phyloP scores from a whole-genome alignment of 2,797 vertebrate genomes.

The Bryconaethiops microstoma region DNA sequence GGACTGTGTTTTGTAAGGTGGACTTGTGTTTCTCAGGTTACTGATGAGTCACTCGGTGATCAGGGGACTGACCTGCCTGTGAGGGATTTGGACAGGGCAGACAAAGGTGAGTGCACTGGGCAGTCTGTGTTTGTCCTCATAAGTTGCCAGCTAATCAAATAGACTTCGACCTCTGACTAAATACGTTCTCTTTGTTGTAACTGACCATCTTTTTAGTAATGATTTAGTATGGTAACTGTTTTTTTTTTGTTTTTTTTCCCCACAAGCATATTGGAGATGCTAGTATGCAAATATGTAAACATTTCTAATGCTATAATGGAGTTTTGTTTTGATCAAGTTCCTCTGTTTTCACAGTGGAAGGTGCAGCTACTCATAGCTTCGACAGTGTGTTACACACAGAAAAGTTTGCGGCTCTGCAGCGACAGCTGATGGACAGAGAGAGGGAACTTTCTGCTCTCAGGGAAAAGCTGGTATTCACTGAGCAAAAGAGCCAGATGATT shows the following conservation, averaged over 20 bases:
- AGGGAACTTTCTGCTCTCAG: constrained; percentile 65
- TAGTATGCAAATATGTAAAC: background rate
- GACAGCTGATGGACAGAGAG: constrained; percentile 73
- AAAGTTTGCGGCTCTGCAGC: constrained; percentile 65
- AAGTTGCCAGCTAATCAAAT: constrained; percentile 13
- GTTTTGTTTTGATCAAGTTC: constrained; percentile 6
- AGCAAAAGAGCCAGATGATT: constrained; percentile 46
- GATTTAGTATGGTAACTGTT: background rate
- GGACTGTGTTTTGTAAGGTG: constrained; percentile 2
- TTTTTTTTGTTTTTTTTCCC: background rate
- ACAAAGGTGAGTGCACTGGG: constrained; percentile 64
- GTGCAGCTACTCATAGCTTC: constrained; percentile 24
- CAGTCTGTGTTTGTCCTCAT: constrained; percentile 37
- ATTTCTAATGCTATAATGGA: background rate
- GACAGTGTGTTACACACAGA: constrained; percentile 46
- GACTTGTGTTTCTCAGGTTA: constrained; percentile 62
- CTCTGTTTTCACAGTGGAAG: constrained; percentile 33
- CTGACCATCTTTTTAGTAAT: too few species aligned
- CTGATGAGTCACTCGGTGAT: constrained; percentile 52
- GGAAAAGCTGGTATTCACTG: constrained; percentile 60
- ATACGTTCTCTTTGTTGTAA: background rate
- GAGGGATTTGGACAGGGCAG: constrained; percentile 60
- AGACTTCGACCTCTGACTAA: constrained; percentile 50
- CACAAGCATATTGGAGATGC: background rate
- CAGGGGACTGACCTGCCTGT: constrained; percentile 51